phyloP scores from a whole-genome alignment of 2,113 vertebrate genomes.

The Orientallactaga bullata region DNA sequence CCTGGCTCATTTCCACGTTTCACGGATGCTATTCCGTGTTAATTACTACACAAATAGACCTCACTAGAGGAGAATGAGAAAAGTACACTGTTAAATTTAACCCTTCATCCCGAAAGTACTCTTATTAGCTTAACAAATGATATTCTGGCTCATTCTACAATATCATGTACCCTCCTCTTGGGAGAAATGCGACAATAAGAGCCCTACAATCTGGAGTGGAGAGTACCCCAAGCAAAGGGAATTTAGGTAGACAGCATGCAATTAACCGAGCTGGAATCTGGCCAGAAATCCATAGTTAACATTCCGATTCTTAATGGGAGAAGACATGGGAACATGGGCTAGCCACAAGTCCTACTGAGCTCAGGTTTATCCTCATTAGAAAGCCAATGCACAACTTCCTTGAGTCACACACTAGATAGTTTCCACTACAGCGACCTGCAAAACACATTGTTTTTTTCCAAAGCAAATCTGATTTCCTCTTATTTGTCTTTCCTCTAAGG shows the following conservation, averaged over 20 bases:
- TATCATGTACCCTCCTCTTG: conserved; percentile 71
- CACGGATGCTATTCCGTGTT: conserved; percentile 75
- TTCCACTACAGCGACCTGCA: conserved; percentile 44
- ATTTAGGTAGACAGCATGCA: conserved; percentile 81
- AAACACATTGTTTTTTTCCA: conserved; percentile 52
- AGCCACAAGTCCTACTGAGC: conserved; percentile 67
- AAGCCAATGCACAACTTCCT: conserved; percentile 50
- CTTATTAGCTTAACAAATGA: conserved; percentile 82
- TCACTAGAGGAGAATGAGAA: conserved; percentile 67
- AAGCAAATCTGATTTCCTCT: conserved; percentile 42
- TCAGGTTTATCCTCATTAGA: conserved; percentile 74
- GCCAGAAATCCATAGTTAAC: conserved; percentile 75
- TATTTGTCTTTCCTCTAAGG: conserved; percentile 42
- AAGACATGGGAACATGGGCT: conserved; percentile 78
- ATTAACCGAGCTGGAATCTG: conserved; percentile 79
- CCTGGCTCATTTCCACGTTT: conserved; percentile 75
- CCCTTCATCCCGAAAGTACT: conserved; percentile 78
- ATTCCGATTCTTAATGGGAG: conserved; percentile 76
- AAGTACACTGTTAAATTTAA: conserved; percentile 71
- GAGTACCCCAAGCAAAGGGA: conserved; percentile 76
- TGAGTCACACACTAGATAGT: conserved; percentile 37
- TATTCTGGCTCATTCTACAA: conserved; percentile 77
- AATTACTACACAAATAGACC: conserved; percentile 81
- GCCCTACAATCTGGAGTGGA: conserved; percentile 59
- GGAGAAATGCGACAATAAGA: conserved; percentile 71